Evolutionary conservation across 2,113 vertebrate species (phyloP).

Genomic region (Origma solitaria): DNA sequence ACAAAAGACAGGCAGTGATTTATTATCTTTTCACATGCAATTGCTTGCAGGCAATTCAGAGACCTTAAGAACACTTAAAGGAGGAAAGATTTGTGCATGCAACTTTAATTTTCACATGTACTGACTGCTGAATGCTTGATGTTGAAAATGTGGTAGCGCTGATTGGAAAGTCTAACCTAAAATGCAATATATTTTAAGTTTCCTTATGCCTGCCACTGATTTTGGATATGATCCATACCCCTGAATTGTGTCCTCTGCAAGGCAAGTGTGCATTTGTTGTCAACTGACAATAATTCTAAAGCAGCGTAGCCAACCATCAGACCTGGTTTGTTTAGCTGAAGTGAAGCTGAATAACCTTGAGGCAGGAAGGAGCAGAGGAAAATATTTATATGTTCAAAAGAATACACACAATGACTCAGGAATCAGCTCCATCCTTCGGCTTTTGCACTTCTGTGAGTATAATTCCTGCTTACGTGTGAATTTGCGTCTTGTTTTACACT

Average conservation of each 20-base stretch:
- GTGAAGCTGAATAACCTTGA: background rate
- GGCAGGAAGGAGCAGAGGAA: background rate
- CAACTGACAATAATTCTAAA: background rate
- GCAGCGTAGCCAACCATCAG: background rate
- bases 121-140: background rate
- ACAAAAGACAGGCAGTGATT: background rate
- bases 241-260: background rate
- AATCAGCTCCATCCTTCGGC: background rate
- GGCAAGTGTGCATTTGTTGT: background rate
- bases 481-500: background rate
- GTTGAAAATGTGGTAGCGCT: background rate
- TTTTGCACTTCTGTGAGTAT: background rate
- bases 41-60: background rate
- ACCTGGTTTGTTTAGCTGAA: background rate
- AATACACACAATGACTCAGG: background rate
- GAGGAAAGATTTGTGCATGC: background rate
- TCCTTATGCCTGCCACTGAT: background rate
- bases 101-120: background rate
- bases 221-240: background rate
- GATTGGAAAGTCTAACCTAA: background rate
- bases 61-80: background rate
- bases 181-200: background rate
- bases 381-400: background rate
- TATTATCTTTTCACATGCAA: constrained; percentile 21
- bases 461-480: background rate